Evolutionary conservation across 1,140 invertebrate species (phyloP), one percentile per base, ranked within the genome.

Genomic region (Pemphigus obesinymphae): DNA sequence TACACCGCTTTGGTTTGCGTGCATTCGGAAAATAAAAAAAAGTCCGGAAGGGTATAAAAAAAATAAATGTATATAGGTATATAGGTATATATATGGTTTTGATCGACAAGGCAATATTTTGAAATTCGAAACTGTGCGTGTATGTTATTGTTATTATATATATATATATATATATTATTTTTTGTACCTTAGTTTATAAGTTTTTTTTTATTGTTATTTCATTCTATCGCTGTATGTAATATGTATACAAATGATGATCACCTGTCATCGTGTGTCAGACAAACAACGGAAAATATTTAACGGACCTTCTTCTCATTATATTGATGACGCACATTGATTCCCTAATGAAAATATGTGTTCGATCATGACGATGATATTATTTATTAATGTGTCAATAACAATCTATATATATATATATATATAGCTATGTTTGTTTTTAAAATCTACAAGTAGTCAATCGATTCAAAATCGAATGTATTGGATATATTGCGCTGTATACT

Each of bases 101-200:
- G 76, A 80, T 80, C 76, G 76, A 80, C 76, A 80, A 80, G 55
- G 55, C 50, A 80, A 63, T 80, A 80, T 80, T 34, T 80, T 61
- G 76, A 43, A 80, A 80, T 80, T 80, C 76, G 55, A 63, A 61
- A 23, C 37, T 70, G 43, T 45, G 76, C 55, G 76, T 63, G 76
- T 80, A 29, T 61, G 40, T 37, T 80, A 80, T 80, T 43, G 73
- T 15, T 43, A 61, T 40, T 58, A 55, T 63, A 63, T 31, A 29
- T 63, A 80, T 17, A 2, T 78, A 31, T 50, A 31, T 75, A n/a
- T n/a, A n/a, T 37, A 58, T 50, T 34, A 6, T 75, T 37, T 61
- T 63, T 40, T 58, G 10, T 78, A 17, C 37, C 55, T 58, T 29
- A 23, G 55, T 80, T 80, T 58, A 20, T 58, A 76, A 10, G 29